Conservation (phyloP, 2,888 invertebrate species). For the Drosophila quinaria region DNA sequence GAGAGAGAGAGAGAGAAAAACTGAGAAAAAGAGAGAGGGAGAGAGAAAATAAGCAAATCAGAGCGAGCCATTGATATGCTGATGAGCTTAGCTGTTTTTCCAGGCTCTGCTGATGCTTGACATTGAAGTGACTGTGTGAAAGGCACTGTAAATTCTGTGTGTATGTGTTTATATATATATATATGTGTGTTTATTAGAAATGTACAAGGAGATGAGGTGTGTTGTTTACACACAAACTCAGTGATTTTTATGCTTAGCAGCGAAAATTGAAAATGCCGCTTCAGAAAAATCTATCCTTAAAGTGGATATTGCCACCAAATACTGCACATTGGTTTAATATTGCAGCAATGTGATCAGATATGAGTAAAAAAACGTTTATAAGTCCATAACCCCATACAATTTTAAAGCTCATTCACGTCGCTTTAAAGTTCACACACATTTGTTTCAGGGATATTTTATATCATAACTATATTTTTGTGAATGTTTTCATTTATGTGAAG, state of each 20-base stretch:
- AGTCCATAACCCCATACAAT: too few species aligned
- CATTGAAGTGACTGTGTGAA: slow-evolving; percentile 73
- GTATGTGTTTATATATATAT: slow-evolving; percentile 6
- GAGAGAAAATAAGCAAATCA: slow-evolving; percentile 57
- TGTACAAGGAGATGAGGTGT: slow-evolving; percentile 1
- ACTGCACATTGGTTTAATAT: slow-evolving; percentile 48
- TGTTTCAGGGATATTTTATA: too few species aligned
- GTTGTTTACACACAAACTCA: slow-evolving; percentile 72
- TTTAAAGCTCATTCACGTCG: too few species aligned
- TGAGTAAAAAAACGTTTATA: too few species aligned
- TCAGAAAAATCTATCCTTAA: slow-evolving; percentile 18
- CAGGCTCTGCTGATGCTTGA: slow-evolving; percentile 64
- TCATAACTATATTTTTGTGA: neutral
- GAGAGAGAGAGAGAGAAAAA: slow-evolving; percentile 12
- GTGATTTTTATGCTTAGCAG: slow-evolving; percentile 71
- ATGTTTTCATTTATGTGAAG: neutral
- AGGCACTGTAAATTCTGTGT: slow-evolving; percentile 47
- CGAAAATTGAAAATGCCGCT: slow-evolving; percentile 59
- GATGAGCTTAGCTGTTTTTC: slow-evolving; percentile 63
- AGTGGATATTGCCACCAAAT: slow-evolving; percentile 33
- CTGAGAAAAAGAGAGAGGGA: neutral
- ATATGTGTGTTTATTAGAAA: slow-evolving; percentile 7
- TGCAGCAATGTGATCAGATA: neutral
- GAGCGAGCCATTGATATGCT: slow-evolving; percentile 73
- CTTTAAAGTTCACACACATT: too few species aligned